A percentile compares a stretch with the other conserved stretches of the same genome.
Conservation (phyloP, 2,113 vertebrate species). For the Bettongia penicillata region DNA sequence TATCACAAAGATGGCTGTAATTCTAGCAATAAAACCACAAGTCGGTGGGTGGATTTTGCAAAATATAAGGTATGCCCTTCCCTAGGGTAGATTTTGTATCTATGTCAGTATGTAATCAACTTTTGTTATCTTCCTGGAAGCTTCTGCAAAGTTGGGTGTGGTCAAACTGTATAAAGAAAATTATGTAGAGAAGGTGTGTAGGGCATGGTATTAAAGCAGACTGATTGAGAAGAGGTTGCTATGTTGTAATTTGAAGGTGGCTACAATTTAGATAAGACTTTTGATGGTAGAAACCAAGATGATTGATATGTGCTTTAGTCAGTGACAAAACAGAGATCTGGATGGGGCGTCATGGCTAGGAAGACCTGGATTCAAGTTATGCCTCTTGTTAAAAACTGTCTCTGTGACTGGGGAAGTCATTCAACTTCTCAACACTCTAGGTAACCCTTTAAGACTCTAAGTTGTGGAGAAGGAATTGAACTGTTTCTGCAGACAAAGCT, state of each 20-base stretch:
- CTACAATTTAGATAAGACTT: not conserved
- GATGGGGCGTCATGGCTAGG: not conserved
- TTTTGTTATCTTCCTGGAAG: not conserved
- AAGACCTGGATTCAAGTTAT: not conserved
- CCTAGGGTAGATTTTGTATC: too few relatives aligned
- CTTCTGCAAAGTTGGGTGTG: not conserved
- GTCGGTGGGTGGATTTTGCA: not conserved
- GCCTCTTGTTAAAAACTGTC: not conserved
- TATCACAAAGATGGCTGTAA: not conserved
- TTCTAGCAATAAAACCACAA: not conserved
- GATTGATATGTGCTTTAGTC: not conserved
- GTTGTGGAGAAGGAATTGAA: not conserved
- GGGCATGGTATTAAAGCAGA: accelerated
- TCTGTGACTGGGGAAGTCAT: not conserved
- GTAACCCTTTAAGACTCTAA: not conserved
- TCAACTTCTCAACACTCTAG: not conserved
- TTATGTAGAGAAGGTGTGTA: accelerated
- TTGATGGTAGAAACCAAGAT: not conserved
- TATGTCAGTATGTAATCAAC: not conserved
- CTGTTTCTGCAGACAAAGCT: not conserved
- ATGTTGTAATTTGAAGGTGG: not conserved
- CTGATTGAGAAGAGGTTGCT: accelerated
- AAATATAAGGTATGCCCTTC: not conserved
- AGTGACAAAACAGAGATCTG: not conserved
- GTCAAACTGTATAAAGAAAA: not conserved